Base-by-base conservation (phyloP, 2,113 vertebrate genomes). In the Rhinolophus ferrumequinum region DNA sequence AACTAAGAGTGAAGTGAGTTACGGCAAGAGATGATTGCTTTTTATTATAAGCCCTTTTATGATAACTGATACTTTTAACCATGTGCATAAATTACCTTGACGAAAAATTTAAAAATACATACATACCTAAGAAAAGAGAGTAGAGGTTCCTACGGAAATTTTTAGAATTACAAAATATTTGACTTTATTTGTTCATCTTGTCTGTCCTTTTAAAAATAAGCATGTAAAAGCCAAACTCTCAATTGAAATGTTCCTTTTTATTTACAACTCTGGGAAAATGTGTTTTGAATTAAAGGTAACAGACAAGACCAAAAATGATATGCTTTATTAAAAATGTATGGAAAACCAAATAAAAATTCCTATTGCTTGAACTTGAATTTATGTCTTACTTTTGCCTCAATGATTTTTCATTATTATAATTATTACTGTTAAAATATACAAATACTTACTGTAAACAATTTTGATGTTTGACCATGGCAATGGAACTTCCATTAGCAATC, bases 381-480 rank as follows among this genome's bases (percentile, higher is more conserved):
- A 82, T 3, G 82, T 88, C n/a, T 92, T 90, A 83, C 41, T 90
- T 95, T 89, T 87, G 56, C 13, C 52, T 83, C 18, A 96, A 2
- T 84, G n/a, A 5, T 72, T 95, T 95, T 41, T 95, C 6, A 60
- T 76, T 94, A 76, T 56, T 94, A 89, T 38, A 85, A 64, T 93
- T n/a, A 95, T 35, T 12, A 94, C 8, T 91, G 52, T 95, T 94
- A 75, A 0, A 94, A 66, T 16, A 91, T 79, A 79, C 33, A 52
- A 44, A 96, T 97, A 99, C 99, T 98, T 98, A 99, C 99, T 99
- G 93, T 99, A 99, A 90, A 99, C 99, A 98, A 99, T 99, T 99
- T 99, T 99, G 98, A 99, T 98, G 94, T 99, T 99, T 92, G 97
- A 98, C 99, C 99, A 99, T 66, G 99, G 99, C 93, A 99, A 98